Evolutionary conservation across 2,888 invertebrate genomes (phyloP).

Genomic region (Tinea semifulvella): DNA sequence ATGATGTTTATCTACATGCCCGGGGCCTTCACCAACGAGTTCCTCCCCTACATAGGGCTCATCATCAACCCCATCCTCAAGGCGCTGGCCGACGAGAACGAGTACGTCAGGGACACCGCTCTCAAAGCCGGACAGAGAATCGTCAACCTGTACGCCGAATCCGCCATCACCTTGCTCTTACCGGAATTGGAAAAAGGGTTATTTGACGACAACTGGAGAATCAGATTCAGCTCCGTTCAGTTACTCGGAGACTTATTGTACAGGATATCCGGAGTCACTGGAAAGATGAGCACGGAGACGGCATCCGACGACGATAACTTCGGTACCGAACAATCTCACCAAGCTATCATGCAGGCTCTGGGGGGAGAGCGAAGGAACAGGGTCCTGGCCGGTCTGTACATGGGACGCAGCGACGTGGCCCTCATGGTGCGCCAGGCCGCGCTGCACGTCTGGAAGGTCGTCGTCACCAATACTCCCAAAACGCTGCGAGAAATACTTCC

Average conservation of each 20-base stretch:
- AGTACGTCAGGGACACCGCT: conserved; percentile 97
- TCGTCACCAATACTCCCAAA: conserved; percentile 97
- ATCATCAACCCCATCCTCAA: conserved; percentile 97
- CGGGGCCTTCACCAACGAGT: conserved; percentile 93
- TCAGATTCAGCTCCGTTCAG: conserved; percentile 93
- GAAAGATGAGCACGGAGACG: conserved; percentile 99
- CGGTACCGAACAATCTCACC: conserved; percentile 95
- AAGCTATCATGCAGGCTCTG: conserved; percentile 87
- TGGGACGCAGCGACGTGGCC: conserved; percentile 97
- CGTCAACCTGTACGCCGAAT: conserved; percentile 95
- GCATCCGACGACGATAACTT: conserved; percentile 99
- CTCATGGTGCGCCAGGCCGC: conserved; percentile 97
- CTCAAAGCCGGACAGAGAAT: conserved; percentile 96
- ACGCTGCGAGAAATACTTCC: conserved; percentile 96
- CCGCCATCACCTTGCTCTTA: conserved; percentile 89
- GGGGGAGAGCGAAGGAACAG: conserved; percentile 91
- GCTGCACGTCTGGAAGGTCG: conserved; percentile 99
- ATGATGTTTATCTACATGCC: conserved; percentile 99
- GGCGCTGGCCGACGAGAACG: conserved; percentile 98
- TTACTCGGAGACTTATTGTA: conserved; percentile 95
- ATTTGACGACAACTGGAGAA: conserved; percentile 99
- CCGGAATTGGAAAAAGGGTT: conserved; percentile 94
- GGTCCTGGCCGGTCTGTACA: conserved; percentile 93
- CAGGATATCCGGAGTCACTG: conserved; percentile 95
- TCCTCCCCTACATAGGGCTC: conserved; percentile 94